phyloP scores from a whole-genome alignment of 2,113 vertebrate species.

The Atherinomorus stipes region DNA sequence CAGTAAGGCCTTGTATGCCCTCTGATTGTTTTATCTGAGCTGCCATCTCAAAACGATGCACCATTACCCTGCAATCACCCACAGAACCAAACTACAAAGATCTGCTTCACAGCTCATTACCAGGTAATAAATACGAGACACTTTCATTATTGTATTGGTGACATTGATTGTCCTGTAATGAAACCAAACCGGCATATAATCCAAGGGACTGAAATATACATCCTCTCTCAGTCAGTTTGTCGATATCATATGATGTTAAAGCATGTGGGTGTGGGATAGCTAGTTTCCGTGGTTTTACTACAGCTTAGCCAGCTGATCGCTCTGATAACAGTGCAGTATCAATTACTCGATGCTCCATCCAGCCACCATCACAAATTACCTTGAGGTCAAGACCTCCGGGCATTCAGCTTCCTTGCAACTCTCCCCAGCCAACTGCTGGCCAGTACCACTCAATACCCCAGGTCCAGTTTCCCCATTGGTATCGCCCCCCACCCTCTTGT shows the following conservation, averaged over 20 bases:
- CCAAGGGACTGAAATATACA: conserved; percentile 33
- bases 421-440: conserved; percentile 64
- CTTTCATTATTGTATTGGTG: conserved; percentile 40
- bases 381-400: conserved; percentile 66
- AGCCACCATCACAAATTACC: conserved; percentile 68
- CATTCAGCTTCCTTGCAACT: conserved; percentile 57
- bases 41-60: conserved; percentile 51
- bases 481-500: conserved; percentile 43
- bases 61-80: conserved; percentile 60
- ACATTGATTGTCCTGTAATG: conserved; percentile 29
- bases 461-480: conserved; percentile 75
- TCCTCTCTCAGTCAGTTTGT: conserved; percentile 30
- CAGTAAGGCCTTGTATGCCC: conserved; percentile 4
- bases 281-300: conserved; percentile 64
- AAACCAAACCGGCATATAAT: conserved; percentile 6
- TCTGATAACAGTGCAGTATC: conserved; percentile 71
- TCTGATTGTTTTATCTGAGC: conserved; percentile 42
- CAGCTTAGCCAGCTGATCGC: conserved; percentile 71
- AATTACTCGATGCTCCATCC: conserved; percentile 68
- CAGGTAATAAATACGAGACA: conserved; percentile 39
- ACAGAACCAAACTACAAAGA: conserved; percentile 37
- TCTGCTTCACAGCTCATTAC: conserved; percentile 66
- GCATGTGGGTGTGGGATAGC: conserved; percentile 45
- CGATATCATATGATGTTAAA: conserved; percentile 58
- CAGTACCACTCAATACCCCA: conserved; percentile 76